phyloP scores from a whole-genome alignment of 2,113 vertebrate species.

The Ailurus styani region DNA sequence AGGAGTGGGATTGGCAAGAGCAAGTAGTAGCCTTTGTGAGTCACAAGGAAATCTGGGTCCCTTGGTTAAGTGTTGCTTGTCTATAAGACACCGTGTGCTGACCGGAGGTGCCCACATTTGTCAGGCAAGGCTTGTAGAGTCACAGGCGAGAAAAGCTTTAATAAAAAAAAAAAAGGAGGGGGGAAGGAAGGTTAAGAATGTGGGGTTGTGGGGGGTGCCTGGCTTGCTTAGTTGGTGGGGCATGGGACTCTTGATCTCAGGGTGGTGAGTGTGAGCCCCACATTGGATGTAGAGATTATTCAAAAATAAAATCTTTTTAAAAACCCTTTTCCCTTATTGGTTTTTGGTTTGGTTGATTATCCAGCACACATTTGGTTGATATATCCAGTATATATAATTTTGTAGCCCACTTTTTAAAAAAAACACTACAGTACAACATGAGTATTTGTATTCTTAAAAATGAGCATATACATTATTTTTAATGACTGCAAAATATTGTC shows the following conservation, averaged over 20 bases:
- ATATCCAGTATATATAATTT: background rate
- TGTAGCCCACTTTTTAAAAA: background rate
- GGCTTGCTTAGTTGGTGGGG: background rate
- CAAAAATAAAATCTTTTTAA: background rate
- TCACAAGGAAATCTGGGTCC: background rate
- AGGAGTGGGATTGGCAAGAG: background rate
- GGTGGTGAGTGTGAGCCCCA: background rate
- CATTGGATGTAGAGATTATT: background rate
- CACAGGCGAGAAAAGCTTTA: background rate
- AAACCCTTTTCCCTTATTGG: background rate
- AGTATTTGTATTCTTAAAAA: background rate
- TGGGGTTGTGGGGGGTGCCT: background rate
- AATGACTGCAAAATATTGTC: background rate
- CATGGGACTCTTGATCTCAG: background rate
- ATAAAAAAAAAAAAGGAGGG: background rate
- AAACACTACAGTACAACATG: background rate
- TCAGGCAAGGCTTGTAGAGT: background rate
- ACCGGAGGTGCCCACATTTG: background rate
- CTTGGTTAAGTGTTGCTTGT: background rate
- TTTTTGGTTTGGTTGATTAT: background rate
- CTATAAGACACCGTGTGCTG: background rate
- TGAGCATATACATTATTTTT: background rate
- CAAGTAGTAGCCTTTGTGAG: background rate
- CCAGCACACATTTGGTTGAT: too few relatives aligned
- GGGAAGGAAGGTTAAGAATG: background rate